Percentiles rank a stretch among this genome's conserved stretches.
Conservation (phyloP, 2,113 vertebrate genomes). For the Vombatus ursinus region DNA sequence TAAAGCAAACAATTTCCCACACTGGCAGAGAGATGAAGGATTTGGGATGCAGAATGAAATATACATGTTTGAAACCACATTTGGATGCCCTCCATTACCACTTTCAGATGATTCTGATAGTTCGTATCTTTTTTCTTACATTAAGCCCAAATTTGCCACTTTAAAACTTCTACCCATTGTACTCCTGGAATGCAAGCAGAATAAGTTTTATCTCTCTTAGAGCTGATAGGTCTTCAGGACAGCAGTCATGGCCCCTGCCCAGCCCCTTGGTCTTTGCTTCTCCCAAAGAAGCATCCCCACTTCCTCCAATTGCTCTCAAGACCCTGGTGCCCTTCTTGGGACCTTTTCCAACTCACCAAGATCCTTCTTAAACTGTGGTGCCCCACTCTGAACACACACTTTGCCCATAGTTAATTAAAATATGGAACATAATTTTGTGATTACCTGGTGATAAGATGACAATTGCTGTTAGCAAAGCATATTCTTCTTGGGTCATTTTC, state of each 20-base stretch:
- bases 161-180: background rate
- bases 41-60: background rate
- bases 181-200: background rate
- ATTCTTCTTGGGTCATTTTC: constrained; percentile 95
- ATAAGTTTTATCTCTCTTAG: background rate
- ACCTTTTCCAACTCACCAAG: background rate
- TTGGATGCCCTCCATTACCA: background rate
- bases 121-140: background rate
- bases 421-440: constrained; percentile 3
- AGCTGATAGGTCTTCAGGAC: background rate
- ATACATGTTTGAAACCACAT: background rate
- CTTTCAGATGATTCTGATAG: background rate
- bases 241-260: background rate
- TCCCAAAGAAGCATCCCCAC: background rate
- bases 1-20: background rate
- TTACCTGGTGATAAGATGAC: constrained; percentile 97
- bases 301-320: background rate
- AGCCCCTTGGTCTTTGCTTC: background rate
- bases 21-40: background rate
- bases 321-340: background rate
- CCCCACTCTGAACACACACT: background rate
- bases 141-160: background rate
- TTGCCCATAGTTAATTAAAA: background rate
- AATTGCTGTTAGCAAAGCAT: constrained; percentile 94
- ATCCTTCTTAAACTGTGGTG: background rate